phyloP scores from a whole-genome alignment of 2,888 invertebrate species.

The Salticus scenicus region DNA sequence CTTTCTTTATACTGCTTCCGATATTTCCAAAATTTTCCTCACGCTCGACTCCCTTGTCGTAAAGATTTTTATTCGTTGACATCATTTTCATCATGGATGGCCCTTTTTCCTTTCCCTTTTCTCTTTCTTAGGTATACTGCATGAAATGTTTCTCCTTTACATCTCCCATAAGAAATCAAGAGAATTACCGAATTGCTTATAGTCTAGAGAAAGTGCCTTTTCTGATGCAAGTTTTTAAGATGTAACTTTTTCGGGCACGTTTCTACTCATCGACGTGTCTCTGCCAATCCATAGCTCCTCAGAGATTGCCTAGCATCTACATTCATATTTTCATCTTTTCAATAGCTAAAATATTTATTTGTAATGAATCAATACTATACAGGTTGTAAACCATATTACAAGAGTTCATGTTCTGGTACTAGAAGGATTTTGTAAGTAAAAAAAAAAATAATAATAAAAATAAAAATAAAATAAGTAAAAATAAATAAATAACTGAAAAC shows the following conservation, averaged over 20 bases:
- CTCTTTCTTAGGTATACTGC: neutral
- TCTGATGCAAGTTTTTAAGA: constrained; percentile 51
- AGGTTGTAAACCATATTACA: too few species aligned
- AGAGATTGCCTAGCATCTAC: constrained; percentile 14
- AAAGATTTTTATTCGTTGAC: constrained; percentile 48
- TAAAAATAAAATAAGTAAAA: too few species aligned
- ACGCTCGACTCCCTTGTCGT: constrained; percentile 36
- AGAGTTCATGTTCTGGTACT: too few species aligned
- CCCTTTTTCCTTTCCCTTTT: constrained; percentile 15
- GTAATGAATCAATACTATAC: neutral
- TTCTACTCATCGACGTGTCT: constrained; percentile 21
- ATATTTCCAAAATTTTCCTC: constrained; percentile 56
- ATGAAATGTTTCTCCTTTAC: constrained; percentile 40
- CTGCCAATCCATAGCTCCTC: constrained; percentile 17
- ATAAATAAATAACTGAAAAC: too few species aligned
- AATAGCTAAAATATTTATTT: neutral
- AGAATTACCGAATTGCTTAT: constrained; percentile 60
- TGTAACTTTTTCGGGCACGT: constrained; percentile 57
- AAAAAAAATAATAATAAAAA: too few species aligned
- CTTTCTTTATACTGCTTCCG: constrained; percentile 5
- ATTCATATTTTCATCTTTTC: neutral
- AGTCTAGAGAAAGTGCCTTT: constrained; percentile 50
- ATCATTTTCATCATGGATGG: constrained; percentile 43
- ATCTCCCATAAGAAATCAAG: constrained; percentile 67
- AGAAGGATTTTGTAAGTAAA: too few species aligned